Evolutionary conservation across 2,113 vertebrate genomes (phyloP).

Genomic region (Lepus americanus): DNA sequence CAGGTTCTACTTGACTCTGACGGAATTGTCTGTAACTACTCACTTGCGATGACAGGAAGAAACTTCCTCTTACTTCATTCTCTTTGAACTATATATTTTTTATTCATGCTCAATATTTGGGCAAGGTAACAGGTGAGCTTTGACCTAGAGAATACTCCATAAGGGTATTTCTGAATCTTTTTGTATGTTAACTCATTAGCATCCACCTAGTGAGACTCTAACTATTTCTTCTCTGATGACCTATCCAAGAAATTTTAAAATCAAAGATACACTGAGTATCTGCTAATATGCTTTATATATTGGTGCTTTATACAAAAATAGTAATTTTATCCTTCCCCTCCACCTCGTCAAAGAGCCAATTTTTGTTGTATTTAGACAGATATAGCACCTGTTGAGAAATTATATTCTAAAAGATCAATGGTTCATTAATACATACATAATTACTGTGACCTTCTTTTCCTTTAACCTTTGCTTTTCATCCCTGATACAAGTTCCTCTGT

Average conservation of each 20-base stretch:
- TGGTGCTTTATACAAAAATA: not conserved
- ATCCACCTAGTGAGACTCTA: not conserved
- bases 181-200: not conserved
- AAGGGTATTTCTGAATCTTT: not conserved
- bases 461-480: not conserved
- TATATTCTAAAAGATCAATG: not conserved
- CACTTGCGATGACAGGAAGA: not conserved
- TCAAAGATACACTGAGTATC: not conserved
- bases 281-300: not conserved
- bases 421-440: not conserved
- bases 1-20: not conserved
- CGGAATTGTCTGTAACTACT: not conserved
- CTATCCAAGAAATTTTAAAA: not conserved
- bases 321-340: not conserved
- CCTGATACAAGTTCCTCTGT: not conserved
- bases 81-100: not conserved
- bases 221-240: not conserved
- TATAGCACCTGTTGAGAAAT: not conserved
- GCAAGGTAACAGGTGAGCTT: not conserved
- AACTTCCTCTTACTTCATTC: not conserved
- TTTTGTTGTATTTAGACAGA: not conserved
- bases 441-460: not conserved
- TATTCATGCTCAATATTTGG: not conserved
- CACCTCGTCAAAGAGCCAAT: accelerated
- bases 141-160: not conserved